Evolutionary conservation across 2,888 invertebrate species (phyloP), one percentile per base, ranked within the genome.

Genomic region (Ophion ventricosus): DNA sequence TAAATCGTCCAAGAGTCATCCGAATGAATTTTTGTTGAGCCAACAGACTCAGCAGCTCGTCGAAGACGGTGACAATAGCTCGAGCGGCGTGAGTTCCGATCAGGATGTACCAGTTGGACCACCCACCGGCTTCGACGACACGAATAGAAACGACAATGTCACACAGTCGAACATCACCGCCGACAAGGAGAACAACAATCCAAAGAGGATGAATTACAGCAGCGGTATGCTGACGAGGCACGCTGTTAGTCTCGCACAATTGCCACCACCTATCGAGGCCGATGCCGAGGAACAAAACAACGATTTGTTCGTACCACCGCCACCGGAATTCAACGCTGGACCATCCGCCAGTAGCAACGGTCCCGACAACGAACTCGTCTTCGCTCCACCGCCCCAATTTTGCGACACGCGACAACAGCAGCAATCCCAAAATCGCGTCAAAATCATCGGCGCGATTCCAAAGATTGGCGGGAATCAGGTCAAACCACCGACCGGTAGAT

Each of bases 351-450:
- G 92, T 4, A 91, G 92, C 67, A 94, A 94, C 63, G 91, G 93
- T 72, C 91, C 92, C 87, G 90, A 94, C 5, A 95, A 95, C 85
- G 95, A 95, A 82, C 94, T 96, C 74, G 95, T 97, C 20, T 94
- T 97, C 86, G 97, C 97, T 29, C 98, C 98, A 57, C 98, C 98
- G 56, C 98, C 98, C 57, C 98, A 98, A 94, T 98, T 98, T 94
- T 97, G 97, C 93, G 98, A 98, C 94, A 95, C 95, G 87, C 93
- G 94, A 79, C 94, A 91, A 78, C 94, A 87, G 54, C 86, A 86
- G 43, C 88, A 88, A 56, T 86, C 88, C 23, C 89, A 88, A 66
- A 88, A 94, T 89, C 95, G 96, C 89, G 97, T 97, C 79, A 95
- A 97, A 88, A 97, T 98, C 87, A 97, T 98, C 76, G 97, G 97